Evolutionary conservation across 2,797 vertebrate genomes (phyloP).

Genomic region (Gymnothorax reevesii): DNA sequence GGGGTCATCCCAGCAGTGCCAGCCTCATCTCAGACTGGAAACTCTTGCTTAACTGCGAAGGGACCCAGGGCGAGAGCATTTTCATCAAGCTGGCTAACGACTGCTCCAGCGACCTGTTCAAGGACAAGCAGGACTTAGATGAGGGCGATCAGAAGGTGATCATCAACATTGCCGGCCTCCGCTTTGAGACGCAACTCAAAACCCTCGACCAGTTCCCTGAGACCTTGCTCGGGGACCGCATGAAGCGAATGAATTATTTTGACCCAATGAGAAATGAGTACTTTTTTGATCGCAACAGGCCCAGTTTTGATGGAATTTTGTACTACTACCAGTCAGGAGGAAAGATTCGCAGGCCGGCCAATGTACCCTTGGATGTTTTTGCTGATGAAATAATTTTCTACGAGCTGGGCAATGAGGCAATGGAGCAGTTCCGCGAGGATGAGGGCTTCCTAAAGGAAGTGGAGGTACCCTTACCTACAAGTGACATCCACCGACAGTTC

Average conservation of each 20-base stretch:
- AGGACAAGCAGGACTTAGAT: conserved; percentile 76
- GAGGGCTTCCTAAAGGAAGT: conserved; percentile 95
- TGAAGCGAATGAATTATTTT: conserved; percentile 91
- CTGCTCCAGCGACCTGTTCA: conserved; percentile 77
- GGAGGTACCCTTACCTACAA: conserved; percentile 84
- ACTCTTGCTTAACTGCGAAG: conserved; percentile 78
- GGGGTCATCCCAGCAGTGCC: conserved; percentile 70
- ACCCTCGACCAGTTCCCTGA: conserved; percentile 91
- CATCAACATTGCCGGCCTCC: conserved; percentile 92
- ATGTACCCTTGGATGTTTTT: conserved; percentile 92
- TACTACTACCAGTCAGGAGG: conserved; percentile 97
- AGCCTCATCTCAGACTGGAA: conserved; percentile 87
- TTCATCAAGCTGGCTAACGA: conserved; percentile 83
- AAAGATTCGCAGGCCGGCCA: conserved; percentile 90
- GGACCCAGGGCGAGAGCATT: conserved; percentile 77
- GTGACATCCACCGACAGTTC: conserved; percentile 87
- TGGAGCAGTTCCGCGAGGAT: conserved; percentile 95
- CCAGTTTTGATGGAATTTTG: conserved; percentile 95
- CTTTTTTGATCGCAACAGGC: conserved; percentile 94
- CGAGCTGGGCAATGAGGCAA: conserved; percentile 86
- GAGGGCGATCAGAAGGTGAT: conserved; percentile 89
- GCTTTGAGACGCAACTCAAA: conserved; percentile 90
- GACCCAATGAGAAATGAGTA: conserved; percentile 98
- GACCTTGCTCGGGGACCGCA: conserved; percentile 86
- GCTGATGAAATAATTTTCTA: conserved; percentile 95